Percentiles rank a stretch among this genome's conserved stretches.
These are phyloP conservation scores for Diachasma alloeum DNA, from an alignment of 1,140 invertebrate species.

Conservation along the genomic window DNA sequence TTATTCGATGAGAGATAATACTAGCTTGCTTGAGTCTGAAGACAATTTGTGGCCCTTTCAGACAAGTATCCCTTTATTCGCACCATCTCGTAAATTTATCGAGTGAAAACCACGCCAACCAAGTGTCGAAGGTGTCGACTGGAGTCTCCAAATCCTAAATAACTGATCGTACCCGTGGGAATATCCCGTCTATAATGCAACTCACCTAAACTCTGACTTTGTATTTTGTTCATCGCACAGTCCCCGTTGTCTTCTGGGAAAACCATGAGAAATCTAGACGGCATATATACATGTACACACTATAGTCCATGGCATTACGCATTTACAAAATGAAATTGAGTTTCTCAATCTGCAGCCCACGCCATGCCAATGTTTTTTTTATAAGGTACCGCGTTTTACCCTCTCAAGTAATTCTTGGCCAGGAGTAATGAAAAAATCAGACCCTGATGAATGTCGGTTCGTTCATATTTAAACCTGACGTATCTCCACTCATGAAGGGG, in stretches of 20 bases:
- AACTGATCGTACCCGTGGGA: conserved; percentile 49
- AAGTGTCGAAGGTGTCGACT: conserved; percentile 30
- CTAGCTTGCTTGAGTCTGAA: not conserved
- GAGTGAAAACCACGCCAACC: conserved; percentile 8
- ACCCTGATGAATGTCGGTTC: not conserved
- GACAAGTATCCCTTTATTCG: not conserved
- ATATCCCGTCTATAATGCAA: conserved; percentile 27
- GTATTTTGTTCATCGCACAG: conserved; percentile 6
- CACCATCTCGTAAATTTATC: conserved; percentile 22
- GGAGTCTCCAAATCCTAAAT: conserved; percentile 49
- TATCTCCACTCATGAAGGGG: not conserved
- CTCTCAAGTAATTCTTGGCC: not conserved
- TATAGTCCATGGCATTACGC: conserved; percentile 36
- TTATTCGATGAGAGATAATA: no score
- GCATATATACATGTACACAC: conserved; percentile 4
- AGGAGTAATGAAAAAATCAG: not conserved
- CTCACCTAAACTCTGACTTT: conserved; percentile 21
- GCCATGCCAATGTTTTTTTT: conserved; percentile 35
- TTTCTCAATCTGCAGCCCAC: conserved; percentile 37
- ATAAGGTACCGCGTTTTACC: conserved; percentile 26
- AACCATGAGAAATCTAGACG: not conserved
- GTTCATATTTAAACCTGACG: not conserved
- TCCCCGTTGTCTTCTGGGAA: not conserved
- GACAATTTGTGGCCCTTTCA: not conserved
- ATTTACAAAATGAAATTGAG: conserved; percentile 55